A percentile compares a stretch with the other conserved stretches of the same genome.
Conservation (phyloP, 2,113 vertebrate species). For the Regulus satrapa region DNA sequence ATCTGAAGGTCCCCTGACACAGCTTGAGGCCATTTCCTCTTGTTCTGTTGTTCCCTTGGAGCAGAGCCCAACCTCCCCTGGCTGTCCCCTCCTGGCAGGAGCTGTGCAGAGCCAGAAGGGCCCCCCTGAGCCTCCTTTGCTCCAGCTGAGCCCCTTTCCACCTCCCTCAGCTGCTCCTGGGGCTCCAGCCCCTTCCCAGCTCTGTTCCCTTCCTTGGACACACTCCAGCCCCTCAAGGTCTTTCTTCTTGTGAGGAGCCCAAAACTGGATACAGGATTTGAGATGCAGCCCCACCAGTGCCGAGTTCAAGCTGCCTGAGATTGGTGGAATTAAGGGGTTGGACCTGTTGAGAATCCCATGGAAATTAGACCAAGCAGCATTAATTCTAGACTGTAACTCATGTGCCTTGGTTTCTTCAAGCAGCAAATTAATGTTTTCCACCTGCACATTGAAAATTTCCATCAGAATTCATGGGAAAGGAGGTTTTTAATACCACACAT, state of each 20-base stretch:
- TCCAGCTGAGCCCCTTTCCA: background rate
- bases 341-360: background rate
- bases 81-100: background rate
- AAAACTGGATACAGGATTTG: background rate
- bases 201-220: background rate
- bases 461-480: background rate
- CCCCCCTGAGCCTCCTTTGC: background rate
- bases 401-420: background rate
- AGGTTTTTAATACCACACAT: background rate
- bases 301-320: fast-evolving
- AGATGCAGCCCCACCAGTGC: background rate
- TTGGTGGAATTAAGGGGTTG: background rate
- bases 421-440: background rate
- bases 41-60: background rate
- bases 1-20: background rate
- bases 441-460: background rate
- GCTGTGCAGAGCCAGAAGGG: background rate
- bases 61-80: fast-evolving
- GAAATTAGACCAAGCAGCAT: background rate
- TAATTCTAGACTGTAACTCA: background rate
- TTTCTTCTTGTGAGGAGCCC: background rate
- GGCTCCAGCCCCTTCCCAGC: background rate
- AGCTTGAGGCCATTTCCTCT: background rate
- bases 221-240: fast-evolving
- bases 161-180: fast-evolving